Evolutionary conservation across 2,797 vertebrate species (phyloP).

Genomic region (Hemitrygon akajei): DNA sequence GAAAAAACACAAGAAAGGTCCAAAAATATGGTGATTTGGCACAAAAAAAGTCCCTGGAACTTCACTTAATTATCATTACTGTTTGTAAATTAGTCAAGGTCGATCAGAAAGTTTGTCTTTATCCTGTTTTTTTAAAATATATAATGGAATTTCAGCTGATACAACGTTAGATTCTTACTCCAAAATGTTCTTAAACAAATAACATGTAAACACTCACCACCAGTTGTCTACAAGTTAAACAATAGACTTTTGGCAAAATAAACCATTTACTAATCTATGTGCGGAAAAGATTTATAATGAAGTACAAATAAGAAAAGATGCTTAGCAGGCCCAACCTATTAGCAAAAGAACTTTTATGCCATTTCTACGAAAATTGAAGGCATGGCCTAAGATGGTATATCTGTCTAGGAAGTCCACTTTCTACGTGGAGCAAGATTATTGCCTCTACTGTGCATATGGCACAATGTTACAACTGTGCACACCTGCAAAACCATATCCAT

Average conservation of each 20-base stretch:
- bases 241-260: background rate
- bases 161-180: background rate
- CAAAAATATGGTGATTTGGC: background rate
- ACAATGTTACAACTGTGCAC: background rate
- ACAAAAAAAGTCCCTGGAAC: background rate
- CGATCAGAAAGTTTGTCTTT: slow-evolving; percentile 4
- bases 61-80: background rate
- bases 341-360: background rate
- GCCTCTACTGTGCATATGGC: background rate
- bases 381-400: background rate
- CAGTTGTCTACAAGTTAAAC: background rate
- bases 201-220: background rate
- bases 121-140: background rate
- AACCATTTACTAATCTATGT: background rate
- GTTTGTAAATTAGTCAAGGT: background rate
- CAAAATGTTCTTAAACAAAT: background rate
- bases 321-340: background rate
- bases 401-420: background rate
- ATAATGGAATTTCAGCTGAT: background rate
- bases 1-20: background rate
- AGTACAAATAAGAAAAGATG: background rate
- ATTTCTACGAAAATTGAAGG: background rate
- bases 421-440: background rate
- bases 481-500: background rate
- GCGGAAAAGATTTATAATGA: background rate